Percentiles rank a stretch among this genome's conserved stretches.
These are phyloP conservation scores for Chloropsis cyanopogon DNA, from an alignment of 2,113 vertebrate species.

Conservation along the genomic window DNA sequence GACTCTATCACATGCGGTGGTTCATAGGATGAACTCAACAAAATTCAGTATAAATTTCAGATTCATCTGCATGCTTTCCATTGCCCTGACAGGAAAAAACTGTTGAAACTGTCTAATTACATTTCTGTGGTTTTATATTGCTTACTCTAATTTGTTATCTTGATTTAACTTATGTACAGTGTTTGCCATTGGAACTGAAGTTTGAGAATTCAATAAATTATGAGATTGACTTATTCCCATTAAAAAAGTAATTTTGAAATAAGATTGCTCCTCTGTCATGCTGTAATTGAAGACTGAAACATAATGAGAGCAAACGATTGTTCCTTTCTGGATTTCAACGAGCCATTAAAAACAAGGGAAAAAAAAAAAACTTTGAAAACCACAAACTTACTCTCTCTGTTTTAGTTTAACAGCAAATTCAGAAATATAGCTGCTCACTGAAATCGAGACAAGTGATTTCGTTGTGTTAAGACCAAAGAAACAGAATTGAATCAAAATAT, in stretches of 20 bases:
- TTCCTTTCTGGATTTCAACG: neutral
- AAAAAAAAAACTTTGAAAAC: neutral
- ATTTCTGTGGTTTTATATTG: neutral
- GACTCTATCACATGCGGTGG: neutral
- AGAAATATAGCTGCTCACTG: neutral
- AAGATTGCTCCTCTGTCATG: neutral
- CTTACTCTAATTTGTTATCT: neutral
- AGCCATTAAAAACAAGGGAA: neutral
- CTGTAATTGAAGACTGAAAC: slow-evolving; percentile 1
- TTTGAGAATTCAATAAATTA: slow-evolving; percentile 48
- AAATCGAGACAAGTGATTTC: neutral
- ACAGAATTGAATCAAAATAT: neutral
- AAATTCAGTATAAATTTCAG: neutral
- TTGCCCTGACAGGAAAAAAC: neutral
- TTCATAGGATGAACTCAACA: neutral
- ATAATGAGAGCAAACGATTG: neutral
- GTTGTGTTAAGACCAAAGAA: neutral
- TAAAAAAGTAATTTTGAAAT: slow-evolving; percentile 44
- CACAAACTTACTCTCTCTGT: neutral
- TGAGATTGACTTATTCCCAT: slow-evolving; percentile 49
- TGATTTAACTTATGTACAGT: neutral
- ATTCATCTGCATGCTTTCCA: neutral
- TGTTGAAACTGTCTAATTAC: neutral
- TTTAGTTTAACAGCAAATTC: neutral
- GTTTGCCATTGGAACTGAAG: neutral